These are phyloP conservation scores for Drosophila parabipectinata DNA, from an alignment of 1,140 invertebrate species.

Conservation along the genomic window DNA sequence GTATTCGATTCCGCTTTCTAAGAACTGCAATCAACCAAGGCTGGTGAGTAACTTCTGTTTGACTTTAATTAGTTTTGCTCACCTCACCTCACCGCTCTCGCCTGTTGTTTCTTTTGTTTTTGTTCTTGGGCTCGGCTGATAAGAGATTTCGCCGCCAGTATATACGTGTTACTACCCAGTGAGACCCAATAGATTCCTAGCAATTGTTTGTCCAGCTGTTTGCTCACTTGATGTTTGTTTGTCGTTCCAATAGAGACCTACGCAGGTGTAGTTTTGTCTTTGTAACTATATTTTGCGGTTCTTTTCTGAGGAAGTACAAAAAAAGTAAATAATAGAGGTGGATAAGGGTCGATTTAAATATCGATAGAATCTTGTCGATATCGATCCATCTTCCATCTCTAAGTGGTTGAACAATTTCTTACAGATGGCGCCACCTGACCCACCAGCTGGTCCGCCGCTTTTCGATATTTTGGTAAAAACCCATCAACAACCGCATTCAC, in stretches of 20 bases:
- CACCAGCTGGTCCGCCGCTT: too few relatives aligned
- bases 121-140: constrained; percentile 48
- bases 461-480: too few relatives aligned
- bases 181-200: not conserved
- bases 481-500: not conserved
- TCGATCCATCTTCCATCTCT: too few relatives aligned
- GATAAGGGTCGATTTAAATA: too few relatives aligned
- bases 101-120: constrained; percentile 21
- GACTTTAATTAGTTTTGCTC: constrained; percentile 40
- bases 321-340: constrained; percentile 1
- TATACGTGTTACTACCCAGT: constrained; percentile 5
- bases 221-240: not conserved
- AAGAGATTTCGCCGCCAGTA: constrained; percentile 51
- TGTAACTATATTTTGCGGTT: not conserved
- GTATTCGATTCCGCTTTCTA: constrained; percentile 8
- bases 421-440: too few relatives aligned
- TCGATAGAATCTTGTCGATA: too few relatives aligned
- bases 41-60: constrained; percentile 23
- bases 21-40: constrained; percentile 16
- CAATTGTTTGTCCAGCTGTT: not conserved
- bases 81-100: constrained; percentile 13
- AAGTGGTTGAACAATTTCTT: too few relatives aligned
- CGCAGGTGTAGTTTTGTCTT: not conserved
- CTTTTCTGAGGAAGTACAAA: not conserved
- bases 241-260: not conserved